These are phyloP conservation scores for Timema cristinae DNA, from an alignment of 2,888 invertebrate genomes.

Conservation along the genomic window DNA sequence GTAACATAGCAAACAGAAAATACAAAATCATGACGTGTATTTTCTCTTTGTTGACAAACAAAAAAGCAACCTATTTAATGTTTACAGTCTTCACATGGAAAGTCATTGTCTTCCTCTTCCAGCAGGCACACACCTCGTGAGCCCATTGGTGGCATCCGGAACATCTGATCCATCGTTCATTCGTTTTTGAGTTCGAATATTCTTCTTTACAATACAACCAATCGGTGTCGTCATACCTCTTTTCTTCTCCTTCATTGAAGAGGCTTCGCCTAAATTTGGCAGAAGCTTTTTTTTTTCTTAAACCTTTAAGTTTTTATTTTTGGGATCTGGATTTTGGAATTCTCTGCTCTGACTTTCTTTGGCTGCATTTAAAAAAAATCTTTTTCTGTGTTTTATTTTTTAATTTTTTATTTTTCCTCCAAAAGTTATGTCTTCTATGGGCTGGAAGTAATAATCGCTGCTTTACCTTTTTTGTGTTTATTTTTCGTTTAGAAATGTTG, in stretches of 20 bases:
- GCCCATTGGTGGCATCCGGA: background rate
- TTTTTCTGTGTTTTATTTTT: background rate
- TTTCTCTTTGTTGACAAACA: no score
- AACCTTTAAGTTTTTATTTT: background rate
- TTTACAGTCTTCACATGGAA: background rate
- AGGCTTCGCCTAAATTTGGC: conserved; percentile 8
- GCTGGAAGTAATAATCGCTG: background rate
- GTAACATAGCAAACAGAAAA: no score
- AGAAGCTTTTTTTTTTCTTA: background rate
- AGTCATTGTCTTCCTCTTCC: conserved; percentile 8
- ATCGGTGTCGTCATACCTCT: background rate
- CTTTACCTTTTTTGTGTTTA: background rate
- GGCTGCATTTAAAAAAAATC: no score
- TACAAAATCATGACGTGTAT: no score
- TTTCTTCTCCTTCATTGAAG: background rate
- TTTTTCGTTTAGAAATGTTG: background rate
- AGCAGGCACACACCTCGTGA: conserved; percentile 1
- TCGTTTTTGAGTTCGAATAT: conserved; percentile 11
- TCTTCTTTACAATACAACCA: conserved; percentile 8
- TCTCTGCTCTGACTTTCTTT: background rate
- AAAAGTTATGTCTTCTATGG: conserved; percentile 1
- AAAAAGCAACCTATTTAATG: background rate
- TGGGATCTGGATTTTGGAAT: background rate
- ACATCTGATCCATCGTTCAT: background rate
- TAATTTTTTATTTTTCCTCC: background rate